phyloP scores from a whole-genome alignment of 1,140 invertebrate species.

The Pomacea maculata region DNA sequence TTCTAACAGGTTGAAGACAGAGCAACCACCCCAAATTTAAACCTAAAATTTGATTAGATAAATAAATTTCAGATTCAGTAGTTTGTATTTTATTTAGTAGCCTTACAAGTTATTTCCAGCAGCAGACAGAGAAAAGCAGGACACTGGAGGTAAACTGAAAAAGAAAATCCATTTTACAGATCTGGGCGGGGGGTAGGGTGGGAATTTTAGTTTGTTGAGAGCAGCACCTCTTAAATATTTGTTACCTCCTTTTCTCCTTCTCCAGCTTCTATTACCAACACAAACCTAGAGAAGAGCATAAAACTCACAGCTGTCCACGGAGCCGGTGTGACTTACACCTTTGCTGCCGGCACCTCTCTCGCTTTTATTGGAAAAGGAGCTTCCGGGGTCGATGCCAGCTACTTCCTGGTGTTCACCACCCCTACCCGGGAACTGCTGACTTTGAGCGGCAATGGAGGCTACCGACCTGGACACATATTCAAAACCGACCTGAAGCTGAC shows the following conservation, averaged over 20 bases:
- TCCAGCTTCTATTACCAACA: constrained; percentile 11
- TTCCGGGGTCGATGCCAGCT: not conserved
- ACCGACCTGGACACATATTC: not conserved
- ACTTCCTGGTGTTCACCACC: constrained; percentile 11
- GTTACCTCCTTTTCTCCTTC: not conserved
- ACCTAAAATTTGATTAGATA: too few relatives aligned
- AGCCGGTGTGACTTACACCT: not conserved
- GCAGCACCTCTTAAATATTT: too few relatives aligned
- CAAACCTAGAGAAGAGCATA: constrained; percentile 2
- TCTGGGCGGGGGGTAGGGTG: too few relatives aligned
- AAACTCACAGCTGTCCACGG: not conserved
- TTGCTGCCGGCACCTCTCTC: constrained; percentile 8
- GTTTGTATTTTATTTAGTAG: too few relatives aligned
- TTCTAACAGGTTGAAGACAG: too few relatives aligned
- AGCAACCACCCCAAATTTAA: too few relatives aligned
- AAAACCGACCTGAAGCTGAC: constrained; percentile 16
- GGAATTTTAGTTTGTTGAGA: too few relatives aligned
- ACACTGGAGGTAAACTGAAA: too few relatives aligned
- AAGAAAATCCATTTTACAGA: too few relatives aligned
- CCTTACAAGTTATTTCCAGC: too few relatives aligned
- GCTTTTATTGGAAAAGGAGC: not conserved
- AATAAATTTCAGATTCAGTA: too few relatives aligned
- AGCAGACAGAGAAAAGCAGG: too few relatives aligned
- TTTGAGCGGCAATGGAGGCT: constrained; percentile 11
- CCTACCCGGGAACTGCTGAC: constrained; percentile 6